These are phyloP conservation scores for Trissolcus brochymenae DNA, from an alignment of 2,888 invertebrate species.

Conservation along the genomic window DNA sequence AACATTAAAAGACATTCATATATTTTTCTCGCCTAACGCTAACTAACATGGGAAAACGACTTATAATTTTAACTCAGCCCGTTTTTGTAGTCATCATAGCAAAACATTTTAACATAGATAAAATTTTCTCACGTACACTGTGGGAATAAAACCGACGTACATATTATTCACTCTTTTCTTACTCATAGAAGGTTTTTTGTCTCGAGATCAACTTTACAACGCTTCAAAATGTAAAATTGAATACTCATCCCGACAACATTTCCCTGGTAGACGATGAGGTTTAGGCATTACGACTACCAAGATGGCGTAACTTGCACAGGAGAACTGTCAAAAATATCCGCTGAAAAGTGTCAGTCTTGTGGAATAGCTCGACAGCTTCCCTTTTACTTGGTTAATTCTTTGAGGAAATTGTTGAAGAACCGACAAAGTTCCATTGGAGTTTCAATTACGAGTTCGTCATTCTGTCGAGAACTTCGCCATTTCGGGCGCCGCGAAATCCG, in stretches of 20 bases:
- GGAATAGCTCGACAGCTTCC: background rate
- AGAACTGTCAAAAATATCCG: background rate
- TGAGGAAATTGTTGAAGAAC: conserved; percentile 29
- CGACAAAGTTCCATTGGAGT: conserved; percentile 43
- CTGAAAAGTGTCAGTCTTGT: background rate
- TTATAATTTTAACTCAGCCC: conserved; percentile 18
- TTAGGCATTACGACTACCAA: background rate
- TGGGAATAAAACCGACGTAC: conserved; percentile 14
- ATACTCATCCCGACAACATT: too few relatives aligned
- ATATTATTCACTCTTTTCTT: conserved; percentile 1
- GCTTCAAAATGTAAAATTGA: too few relatives aligned
- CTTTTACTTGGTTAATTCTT: conserved; percentile 29
- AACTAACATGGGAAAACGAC: conserved; percentile 20
- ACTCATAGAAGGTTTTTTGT: too few relatives aligned
- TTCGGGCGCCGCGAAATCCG: conserved; percentile 34
- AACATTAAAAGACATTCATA: background rate
- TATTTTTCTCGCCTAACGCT: conserved; percentile 1
- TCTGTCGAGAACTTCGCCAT: conserved; percentile 50
- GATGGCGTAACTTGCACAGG: background rate
- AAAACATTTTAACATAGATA: conserved; percentile 18
- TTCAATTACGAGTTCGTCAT: conserved; percentile 55
- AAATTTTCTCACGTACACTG: conserved; percentile 27
- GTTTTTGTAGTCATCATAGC: conserved; percentile 16
- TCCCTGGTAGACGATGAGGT: too few relatives aligned
- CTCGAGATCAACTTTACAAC: too few relatives aligned